Conservation (phyloP, 2,888 invertebrate genomes). For the Chromoteleia sp. region DNA sequence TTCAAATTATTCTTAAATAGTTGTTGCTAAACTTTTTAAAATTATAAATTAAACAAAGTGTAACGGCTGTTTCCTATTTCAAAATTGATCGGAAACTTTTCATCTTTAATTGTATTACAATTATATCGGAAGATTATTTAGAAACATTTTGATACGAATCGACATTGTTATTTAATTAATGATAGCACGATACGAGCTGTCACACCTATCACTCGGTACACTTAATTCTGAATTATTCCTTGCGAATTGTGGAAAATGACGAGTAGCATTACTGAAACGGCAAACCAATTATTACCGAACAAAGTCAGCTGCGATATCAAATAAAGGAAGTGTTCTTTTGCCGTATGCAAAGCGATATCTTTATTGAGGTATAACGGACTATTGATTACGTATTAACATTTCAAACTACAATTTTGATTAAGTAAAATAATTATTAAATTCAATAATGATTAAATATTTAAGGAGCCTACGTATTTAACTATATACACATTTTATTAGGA, state of each 20-base stretch:
- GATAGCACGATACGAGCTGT: background rate
- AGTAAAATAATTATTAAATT: too few relatives aligned
- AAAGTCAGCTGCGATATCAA: background rate
- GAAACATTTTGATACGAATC: background rate
- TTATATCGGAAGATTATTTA: background rate
- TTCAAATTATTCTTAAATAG: too few relatives aligned
- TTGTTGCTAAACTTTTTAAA: too few relatives aligned
- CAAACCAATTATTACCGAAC: constrained; percentile 3
- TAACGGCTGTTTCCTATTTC: too few relatives aligned
- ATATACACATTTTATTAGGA: too few relatives aligned
- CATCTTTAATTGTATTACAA: background rate
- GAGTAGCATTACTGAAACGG: background rate
- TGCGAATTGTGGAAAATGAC: constrained; percentile 6
- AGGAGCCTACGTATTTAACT: too few relatives aligned
- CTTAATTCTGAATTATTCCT: constrained; percentile 1
- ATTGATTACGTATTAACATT: too few relatives aligned
- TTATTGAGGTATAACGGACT: too few relatives aligned
- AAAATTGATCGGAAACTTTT: too few relatives aligned
- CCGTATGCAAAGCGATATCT: background rate
- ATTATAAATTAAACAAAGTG: too few relatives aligned
- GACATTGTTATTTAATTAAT: background rate
- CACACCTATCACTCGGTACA: background rate
- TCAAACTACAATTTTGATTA: too few relatives aligned
- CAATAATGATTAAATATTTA: too few relatives aligned
- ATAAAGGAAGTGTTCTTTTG: background rate